These are phyloP conservation scores for Misgurnus mizolepis DNA, from an alignment of 2,113 vertebrate species.

Conservation along the genomic window DNA sequence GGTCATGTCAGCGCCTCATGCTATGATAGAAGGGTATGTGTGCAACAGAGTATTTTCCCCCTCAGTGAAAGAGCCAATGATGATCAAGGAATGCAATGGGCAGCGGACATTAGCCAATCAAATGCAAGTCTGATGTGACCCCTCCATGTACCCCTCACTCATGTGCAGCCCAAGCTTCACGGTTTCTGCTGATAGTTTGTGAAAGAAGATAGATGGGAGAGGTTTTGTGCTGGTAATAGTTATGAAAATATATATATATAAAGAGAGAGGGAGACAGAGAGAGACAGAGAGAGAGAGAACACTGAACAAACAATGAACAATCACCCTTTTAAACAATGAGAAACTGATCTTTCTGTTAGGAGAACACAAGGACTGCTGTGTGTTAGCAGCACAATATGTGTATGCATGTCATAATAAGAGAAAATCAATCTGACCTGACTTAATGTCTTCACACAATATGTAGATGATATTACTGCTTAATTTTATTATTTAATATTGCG, in stretches of 20 bases:
- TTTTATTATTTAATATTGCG: too few species aligned
- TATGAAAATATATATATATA: not conserved
- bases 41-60: not conserved
- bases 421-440: too few species aligned
- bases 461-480: too few species aligned
- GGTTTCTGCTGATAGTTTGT: constrained; percentile 3
- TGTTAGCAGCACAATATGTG: too few species aligned
- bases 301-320: too few species aligned
- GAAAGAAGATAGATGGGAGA: not conserved
- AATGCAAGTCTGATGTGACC: not conserved
- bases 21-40: constrained; percentile 23
- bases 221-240: not conserved
- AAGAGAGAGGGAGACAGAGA: too few species aligned
- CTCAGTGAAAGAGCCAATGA: constrained; percentile 45
- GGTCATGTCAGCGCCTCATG: constrained; percentile 47
- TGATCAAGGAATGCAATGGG: constrained; percentile 25
- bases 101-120: constrained; percentile 45
- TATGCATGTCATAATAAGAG: too few species aligned
- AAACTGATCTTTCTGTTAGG: too few species aligned
- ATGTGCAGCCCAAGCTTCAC: not conserved
- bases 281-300: too few species aligned
- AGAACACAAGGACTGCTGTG: too few species aligned
- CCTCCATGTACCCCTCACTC: not conserved
- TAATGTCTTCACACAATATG: too few species aligned
- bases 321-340: too few species aligned